These are phyloP conservation scores for Cossypha polioptera DNA, from an alignment of 2,797 vertebrate genomes.

Conservation along the genomic window DNA sequence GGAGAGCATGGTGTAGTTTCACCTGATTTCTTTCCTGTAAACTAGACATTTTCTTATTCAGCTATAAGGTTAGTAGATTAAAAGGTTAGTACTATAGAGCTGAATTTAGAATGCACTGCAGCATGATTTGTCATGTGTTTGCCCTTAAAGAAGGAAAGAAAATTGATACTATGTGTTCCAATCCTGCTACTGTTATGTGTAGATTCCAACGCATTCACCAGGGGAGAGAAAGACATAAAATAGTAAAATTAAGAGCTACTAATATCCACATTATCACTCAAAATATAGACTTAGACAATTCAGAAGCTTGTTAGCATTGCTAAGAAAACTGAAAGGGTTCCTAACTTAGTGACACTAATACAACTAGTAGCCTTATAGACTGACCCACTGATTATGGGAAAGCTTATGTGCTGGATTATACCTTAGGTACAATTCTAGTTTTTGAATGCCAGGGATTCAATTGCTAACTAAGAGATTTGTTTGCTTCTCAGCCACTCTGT, in stretches of 20 bases:
- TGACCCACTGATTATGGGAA: neutral
- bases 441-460: neutral
- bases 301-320: neutral
- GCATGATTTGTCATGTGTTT: neutral
- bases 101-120: neutral
- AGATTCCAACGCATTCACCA: neutral
- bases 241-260: neutral
- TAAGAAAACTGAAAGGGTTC: neutral
- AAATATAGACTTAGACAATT: neutral
- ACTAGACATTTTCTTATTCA: neutral
- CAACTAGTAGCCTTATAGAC: neutral
- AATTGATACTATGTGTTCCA: neutral
- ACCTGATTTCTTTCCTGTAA: neutral
- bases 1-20: neutral
- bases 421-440: neutral
- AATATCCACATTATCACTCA: neutral
- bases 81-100: neutral
- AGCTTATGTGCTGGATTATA: neutral
- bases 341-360: neutral
- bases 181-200: neutral
- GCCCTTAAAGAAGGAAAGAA: neutral
- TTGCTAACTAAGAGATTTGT: neutral
- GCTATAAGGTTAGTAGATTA: neutral
- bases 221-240: neutral
- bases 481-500: neutral